Percentiles rank a stretch among this genome's conserved stretches.
These are phyloP conservation scores for Mythimna ferrago DNA, from an alignment of 2,888 invertebrate species.

Conservation along the genomic window DNA sequence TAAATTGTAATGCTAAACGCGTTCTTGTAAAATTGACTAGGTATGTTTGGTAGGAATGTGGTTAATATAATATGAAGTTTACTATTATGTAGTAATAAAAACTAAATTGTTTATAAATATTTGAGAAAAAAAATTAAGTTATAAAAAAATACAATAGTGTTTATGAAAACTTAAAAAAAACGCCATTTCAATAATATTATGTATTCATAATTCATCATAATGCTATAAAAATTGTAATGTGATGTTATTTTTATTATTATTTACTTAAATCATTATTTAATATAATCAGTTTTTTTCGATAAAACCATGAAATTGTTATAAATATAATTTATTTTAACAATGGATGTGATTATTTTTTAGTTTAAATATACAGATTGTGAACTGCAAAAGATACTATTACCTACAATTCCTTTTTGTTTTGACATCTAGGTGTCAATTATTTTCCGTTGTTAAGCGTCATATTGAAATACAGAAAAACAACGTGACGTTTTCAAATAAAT, in stretches of 20 bases:
- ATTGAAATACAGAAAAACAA: too few species aligned
- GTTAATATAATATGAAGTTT: background rate
- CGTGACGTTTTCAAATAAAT: background rate
- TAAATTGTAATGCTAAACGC: background rate
- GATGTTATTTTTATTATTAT: conserved; percentile 26
- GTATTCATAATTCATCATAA: background rate
- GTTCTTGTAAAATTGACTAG: background rate
- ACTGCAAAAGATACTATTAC: background rate
- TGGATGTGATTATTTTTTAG: background rate
- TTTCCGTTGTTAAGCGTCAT: too few species aligned
- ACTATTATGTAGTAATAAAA: background rate
- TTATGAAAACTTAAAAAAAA: background rate
- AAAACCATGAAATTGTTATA: background rate
- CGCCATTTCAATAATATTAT: background rate
- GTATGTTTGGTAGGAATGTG: background rate
- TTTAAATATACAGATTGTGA: background rate
- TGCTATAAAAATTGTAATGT: conserved; percentile 15
- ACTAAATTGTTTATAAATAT: background rate
- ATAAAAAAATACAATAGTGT: background rate
- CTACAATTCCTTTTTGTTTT: too few species aligned
- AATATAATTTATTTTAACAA: background rate
- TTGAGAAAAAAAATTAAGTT: too few species aligned
- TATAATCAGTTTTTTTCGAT: background rate
- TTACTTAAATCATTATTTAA: too few species aligned
- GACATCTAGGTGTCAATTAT: too few species aligned